Evolutionary conservation across 2,797 vertebrate genomes (phyloP), one percentile per base, ranked within the genome.

Genomic region (Sebastes nivosus): DNA sequence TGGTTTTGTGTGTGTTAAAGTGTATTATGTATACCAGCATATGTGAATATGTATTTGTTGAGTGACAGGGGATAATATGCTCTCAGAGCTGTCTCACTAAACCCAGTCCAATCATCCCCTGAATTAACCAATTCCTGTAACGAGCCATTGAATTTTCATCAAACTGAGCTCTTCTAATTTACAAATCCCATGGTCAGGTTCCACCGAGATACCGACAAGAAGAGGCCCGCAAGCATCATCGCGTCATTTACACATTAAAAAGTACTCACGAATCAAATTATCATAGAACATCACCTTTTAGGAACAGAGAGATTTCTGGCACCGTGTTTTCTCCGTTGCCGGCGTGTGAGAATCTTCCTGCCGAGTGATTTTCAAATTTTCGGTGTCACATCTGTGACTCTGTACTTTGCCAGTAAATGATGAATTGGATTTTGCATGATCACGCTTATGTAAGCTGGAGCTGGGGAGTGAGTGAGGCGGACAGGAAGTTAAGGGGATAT

Each of bases 331-430:
- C 75, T 71, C 73, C 7, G 55, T 60, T 60, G 72, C 75, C 82
- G 36, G 79, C 25, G 0, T 67, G 79, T 73, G 75, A 85, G 42
- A 79, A 76, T 78, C 79, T 88, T 88, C 71, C 79, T 84, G 80
- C 79, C 14, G 84, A 88, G 80, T 89, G 76, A 81, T 89, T 92
- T 88, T 87, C 52, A 65, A 70, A 81, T 81, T 88, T 84, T 81
- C 18, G 18, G 74, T 79, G 82, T 88, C 89, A 86, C 92, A 91
- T 88, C 87, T 93, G 88, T 88, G 88, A 89, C 86, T 91, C 79
- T 63, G 80, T 87, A 60, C 83, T 92, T 73, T 74, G 82, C 86
- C 87, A 87, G 75, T 79, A 88, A 90, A 90, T 87, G 83, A 89
- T 88, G 59, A 82, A 86, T 80, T 87, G 20, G 75, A 82, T 91